Percentiles rank a stretch among this genome's conserved stretches.
Conservation (phyloP, 2,113 vertebrate species). For the Catharus bicknelli region DNA sequence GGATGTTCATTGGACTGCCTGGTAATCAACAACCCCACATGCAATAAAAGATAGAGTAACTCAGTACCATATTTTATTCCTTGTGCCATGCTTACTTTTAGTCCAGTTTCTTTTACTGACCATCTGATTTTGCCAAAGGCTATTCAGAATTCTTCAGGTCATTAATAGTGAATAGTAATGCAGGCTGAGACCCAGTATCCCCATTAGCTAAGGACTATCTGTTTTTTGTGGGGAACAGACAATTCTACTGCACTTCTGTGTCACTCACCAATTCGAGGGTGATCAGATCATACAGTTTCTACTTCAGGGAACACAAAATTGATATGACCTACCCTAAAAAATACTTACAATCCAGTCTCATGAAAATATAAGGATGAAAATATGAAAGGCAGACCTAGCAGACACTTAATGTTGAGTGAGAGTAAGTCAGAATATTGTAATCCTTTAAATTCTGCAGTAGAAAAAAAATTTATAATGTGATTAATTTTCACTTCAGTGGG, state of each 20-base stretch:
- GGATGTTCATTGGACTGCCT: background rate
- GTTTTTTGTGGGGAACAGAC: background rate
- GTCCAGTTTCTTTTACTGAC: background rate
- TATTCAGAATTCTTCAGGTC: background rate
- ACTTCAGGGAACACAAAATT: background rate
- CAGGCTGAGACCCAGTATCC: background rate
- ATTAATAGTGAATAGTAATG: background rate
- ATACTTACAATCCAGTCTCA: background rate
- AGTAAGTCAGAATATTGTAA: background rate
- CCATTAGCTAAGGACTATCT: background rate
- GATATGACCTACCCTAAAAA: background rate
- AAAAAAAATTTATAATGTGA: background rate
- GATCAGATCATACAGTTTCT: background rate
- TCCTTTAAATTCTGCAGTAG: background rate
- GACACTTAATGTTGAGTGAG: background rate
- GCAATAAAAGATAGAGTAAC: background rate
- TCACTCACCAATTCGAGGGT: background rate
- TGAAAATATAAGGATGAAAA: background rate
- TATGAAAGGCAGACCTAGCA: background rate
- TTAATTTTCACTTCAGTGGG: background rate
- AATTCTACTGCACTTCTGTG: background rate
- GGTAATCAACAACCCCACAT: background rate
- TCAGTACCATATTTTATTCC: fast-evolving
- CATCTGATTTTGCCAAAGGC: background rate
- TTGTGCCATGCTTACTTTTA: background rate